Conservation (phyloP, 2,113 vertebrate species). For the Brachyistius frenatus region DNA sequence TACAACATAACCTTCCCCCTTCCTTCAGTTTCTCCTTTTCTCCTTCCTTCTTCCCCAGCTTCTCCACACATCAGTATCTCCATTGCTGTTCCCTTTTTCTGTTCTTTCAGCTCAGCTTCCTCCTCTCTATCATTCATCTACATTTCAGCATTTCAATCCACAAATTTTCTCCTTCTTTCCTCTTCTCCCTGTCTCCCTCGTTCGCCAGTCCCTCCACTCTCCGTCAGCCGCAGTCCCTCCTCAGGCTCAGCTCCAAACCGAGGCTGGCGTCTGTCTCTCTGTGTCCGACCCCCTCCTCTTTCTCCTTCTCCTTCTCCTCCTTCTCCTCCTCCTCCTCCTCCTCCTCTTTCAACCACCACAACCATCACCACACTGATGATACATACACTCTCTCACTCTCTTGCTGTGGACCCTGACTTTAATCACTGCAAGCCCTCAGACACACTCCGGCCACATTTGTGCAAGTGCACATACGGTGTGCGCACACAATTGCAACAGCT, state of each 20-base stretch:
- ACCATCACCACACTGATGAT: constrained; percentile 68
- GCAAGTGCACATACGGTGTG: constrained; percentile 48
- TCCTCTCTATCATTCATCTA: constrained; percentile 52
- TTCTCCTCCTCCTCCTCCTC: constrained; percentile 32
- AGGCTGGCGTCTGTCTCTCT: constrained; percentile 74
- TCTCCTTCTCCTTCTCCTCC: constrained; percentile 36
- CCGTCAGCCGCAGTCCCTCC: constrained; percentile 76
- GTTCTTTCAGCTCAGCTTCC: constrained; percentile 40
- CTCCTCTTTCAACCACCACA: constrained; percentile 56
- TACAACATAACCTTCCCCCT: constrained; percentile 37
- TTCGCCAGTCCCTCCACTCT: constrained; percentile 59
- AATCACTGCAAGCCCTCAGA: constrained; percentile 60
- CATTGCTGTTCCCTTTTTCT: constrained; percentile 32
- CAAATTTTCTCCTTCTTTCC: constrained; percentile 25
- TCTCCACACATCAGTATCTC: constrained; percentile 48
- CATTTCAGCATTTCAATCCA: constrained; percentile 41
- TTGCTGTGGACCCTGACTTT: constrained; percentile 55
- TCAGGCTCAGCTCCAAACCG: constrained; percentile 80
- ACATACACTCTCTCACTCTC: constrained; percentile 63
- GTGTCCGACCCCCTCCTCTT: constrained; percentile 58
- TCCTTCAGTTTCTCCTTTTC: constrained; percentile 25
- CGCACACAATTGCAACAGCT: constrained; percentile 13
- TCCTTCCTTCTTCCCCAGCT: constrained; percentile 36
- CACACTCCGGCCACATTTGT: constrained; percentile 56
- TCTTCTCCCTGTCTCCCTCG: constrained; percentile 34